Evolutionary conservation across 2,113 vertebrate species (phyloP).

Genomic region (Nothobranchius furzeri): DNA sequence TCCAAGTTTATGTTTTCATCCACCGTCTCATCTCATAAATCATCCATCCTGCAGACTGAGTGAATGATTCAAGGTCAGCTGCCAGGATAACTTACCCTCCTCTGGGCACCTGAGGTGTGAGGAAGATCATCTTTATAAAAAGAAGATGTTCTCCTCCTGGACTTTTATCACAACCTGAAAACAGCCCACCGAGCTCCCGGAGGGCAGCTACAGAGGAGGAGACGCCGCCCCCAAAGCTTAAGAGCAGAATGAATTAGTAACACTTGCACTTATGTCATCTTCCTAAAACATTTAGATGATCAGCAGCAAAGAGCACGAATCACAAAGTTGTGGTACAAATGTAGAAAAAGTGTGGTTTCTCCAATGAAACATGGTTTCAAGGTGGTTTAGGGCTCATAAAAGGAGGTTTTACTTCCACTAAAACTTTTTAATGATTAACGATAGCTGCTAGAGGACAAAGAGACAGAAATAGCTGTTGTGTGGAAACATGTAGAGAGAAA

Average conservation of each 20-base stretch:
- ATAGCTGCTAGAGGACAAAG: not conserved
- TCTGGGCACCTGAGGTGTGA: constrained; percentile 49
- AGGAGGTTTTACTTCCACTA: not conserved
- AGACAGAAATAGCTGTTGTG: too few relatives aligned
- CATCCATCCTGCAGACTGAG: constrained; percentile 7
- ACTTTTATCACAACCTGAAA: constrained; percentile 19
- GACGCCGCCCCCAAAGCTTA: constrained; percentile 20
- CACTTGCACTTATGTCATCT: constrained; percentile 29
- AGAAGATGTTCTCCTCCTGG: constrained; percentile 9
- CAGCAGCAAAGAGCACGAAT: constrained; percentile 33
- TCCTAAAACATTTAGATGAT: constrained; percentile 51
- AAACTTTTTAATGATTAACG: constrained; percentile 5
- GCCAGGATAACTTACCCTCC: constrained; percentile 43
- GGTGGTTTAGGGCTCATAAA: not conserved
- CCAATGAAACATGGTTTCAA: not conserved
- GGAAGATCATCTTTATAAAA: constrained; percentile 25
- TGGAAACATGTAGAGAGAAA: too few relatives aligned
- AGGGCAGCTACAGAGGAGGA: not conserved
- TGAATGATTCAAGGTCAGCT: constrained; percentile 31
- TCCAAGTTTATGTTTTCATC: not conserved
- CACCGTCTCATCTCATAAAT: not conserved
- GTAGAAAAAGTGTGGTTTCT: constrained; percentile 3
- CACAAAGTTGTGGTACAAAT: not conserved
- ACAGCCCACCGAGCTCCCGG: constrained; percentile 5
- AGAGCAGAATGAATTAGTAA: constrained; percentile 53